Evolutionary conservation across 2,797 vertebrate species (phyloP).

Genomic region (Acrossocheilus wenchowensis): DNA sequence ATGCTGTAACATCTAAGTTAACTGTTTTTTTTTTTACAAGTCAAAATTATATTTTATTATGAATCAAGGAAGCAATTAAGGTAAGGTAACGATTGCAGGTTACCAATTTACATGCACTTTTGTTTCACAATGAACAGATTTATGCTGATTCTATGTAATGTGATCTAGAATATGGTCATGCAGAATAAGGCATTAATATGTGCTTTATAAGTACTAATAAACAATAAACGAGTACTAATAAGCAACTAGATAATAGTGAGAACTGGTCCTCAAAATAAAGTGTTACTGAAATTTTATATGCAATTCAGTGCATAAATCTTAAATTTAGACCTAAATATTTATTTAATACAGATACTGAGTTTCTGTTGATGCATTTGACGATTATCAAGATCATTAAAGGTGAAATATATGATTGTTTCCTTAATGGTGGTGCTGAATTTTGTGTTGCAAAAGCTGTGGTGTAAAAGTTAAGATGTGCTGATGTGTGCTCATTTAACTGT

Average conservation of each 20-base stretch:
- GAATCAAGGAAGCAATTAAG: no score
- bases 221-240: neutral
- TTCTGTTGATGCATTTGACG: neutral
- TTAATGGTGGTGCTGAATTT: neutral
- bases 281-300: neutral
- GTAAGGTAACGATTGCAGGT: no score
- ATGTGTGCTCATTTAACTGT: neutral
- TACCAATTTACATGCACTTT: no score
- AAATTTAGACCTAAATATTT: neutral
- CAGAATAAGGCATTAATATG: neutral
- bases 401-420: neutral
- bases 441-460: neutral
- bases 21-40: no score
- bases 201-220: neutral
- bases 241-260: neutral
- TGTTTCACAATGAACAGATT: neutral
- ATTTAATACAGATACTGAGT: neutral
- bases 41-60: no score
- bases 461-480: neutral
- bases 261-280: neutral
- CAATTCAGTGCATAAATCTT: neutral
- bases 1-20: neutral
- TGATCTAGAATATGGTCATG: neutral
- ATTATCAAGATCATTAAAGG: neutral
- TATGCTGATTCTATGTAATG: neutral